A percentile compares a stretch with the other conserved stretches of the same genome.
These are phyloP conservation scores for Mesopsocus fuscifrons DNA, from an alignment of 2,888 invertebrate genomes.

Conservation along the genomic window DNA sequence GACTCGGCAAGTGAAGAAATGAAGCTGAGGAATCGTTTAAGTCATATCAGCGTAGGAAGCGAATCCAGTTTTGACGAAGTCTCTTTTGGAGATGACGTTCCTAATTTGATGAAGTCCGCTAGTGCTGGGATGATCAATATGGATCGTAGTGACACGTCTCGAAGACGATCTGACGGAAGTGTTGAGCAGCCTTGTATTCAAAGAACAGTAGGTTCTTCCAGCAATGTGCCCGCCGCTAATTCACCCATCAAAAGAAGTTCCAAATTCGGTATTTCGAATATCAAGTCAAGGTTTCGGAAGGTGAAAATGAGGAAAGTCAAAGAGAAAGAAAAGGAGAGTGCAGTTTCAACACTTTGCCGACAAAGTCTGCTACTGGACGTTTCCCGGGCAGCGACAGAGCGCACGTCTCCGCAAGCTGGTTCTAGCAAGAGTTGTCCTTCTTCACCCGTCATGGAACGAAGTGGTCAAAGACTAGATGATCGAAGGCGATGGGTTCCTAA, in stretches of 20 bases:
- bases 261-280: slow-evolving; percentile 31
- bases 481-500: slow-evolving; percentile 16
- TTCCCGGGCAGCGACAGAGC: slow-evolving; percentile 10
- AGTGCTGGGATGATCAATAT: slow-evolving; percentile 63
- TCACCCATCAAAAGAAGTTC: too few relatives aligned
- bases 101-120: slow-evolving; percentile 42
- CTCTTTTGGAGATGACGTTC: slow-evolving; percentile 13
- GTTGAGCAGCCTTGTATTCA: slow-evolving; percentile 16
- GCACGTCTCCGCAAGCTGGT: slow-evolving; percentile 10
- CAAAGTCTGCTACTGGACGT: slow-evolving; percentile 54
- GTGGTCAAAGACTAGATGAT: slow-evolving; percentile 12
- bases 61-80: slow-evolving; percentile 30
- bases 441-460: slow-evolving; percentile 18
- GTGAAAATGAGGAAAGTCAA: slow-evolving; percentile 23
- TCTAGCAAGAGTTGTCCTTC: slow-evolving; percentile 20
- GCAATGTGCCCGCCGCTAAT: too few relatives aligned
- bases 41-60: slow-evolving; percentile 43
- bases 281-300: slow-evolving; percentile 39
- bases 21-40: slow-evolving; percentile 24
- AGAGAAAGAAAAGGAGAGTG: slow-evolving; percentile 28
- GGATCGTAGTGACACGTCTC: slow-evolving; percentile 26
- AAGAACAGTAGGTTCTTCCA: slow-evolving; percentile 27
- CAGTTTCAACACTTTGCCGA: slow-evolving; percentile 49
- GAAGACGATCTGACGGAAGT: slow-evolving; percentile 21
- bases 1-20: neutral